Percentiles rank a stretch among this genome's conserved stretches.
Evolutionary conservation across 37 sponge, comb jelly and placozoan genomes (phyloP).

Genomic region (Chondrilla cf. caribensis): DNA sequence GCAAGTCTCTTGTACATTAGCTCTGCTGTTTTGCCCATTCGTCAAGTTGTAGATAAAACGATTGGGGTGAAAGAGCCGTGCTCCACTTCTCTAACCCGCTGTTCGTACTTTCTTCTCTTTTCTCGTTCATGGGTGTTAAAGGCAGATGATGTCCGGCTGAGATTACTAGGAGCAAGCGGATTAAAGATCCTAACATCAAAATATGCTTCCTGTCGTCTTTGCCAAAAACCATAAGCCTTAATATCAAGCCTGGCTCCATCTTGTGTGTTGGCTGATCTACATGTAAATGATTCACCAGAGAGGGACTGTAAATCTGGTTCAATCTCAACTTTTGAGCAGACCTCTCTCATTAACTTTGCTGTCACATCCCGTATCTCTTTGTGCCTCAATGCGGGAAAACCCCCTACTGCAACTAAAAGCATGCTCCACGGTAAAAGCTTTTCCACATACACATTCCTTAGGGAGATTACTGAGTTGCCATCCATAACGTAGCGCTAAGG

Average conservation of each 20-base stretch:
- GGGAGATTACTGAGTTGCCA: too few relatives aligned
- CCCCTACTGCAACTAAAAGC: too few relatives aligned
- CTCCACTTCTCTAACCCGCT: not conserved
- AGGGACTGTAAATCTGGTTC: not conserved
- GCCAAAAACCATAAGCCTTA: not conserved
- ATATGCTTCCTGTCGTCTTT: not conserved
- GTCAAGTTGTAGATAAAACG: too few relatives aligned
- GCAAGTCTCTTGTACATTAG: not conserved
- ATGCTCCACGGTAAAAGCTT: too few relatives aligned
- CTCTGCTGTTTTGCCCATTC: too few relatives aligned
- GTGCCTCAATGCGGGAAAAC: too few relatives aligned
- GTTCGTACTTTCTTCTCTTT: not conserved
- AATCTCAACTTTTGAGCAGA: too few relatives aligned
- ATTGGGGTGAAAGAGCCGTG: not conserved
- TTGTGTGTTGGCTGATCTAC: not conserved
- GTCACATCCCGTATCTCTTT: too few relatives aligned
- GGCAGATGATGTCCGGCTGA: not conserved
- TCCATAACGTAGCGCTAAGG: too few relatives aligned
- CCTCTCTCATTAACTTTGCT: too few relatives aligned
- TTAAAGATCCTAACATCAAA: not conserved
- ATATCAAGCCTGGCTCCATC: not conserved
- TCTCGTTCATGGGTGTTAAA: not conserved
- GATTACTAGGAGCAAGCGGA: not conserved
- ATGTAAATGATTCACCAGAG: not conserved
- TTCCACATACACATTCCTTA: too few relatives aligned